Conservation (phyloP, 2,888 invertebrate species). For the Acanthopleura granulata region DNA sequence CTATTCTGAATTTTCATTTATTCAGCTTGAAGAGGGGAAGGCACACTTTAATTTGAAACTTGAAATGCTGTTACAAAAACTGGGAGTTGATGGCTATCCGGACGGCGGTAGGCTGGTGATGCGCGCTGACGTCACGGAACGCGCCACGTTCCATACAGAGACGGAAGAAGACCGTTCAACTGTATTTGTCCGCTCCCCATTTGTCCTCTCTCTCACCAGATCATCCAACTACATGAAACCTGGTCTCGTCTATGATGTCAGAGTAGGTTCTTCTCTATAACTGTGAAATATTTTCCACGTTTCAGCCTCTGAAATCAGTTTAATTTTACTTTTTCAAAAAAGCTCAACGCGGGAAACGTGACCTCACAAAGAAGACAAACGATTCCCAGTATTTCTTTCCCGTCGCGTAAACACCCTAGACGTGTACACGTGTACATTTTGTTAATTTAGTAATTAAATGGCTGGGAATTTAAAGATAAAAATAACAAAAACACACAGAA, state of each 20-base stretch:
- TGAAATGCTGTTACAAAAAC: background rate
- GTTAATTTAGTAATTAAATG: too few species aligned
- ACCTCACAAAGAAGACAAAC: too few species aligned
- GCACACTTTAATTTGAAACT: background rate
- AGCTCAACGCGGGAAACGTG: too few species aligned
- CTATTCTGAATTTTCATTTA: too few species aligned
- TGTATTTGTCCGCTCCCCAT: conserved; percentile 18
- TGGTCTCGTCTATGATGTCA: background rate
- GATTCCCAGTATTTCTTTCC: too few species aligned
- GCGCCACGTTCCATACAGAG: background rate
- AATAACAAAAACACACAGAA: too few species aligned
- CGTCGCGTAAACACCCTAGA: too few species aligned
- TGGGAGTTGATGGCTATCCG: background rate
- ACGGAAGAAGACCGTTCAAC: background rate
- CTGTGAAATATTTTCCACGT: too few species aligned
- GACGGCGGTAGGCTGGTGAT: background rate
- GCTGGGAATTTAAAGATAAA: too few species aligned
- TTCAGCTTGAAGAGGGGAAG: background rate
- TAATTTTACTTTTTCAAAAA: too few species aligned
- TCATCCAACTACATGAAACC: conserved; percentile 15
- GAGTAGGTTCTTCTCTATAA: background rate
- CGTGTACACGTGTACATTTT: too few species aligned
- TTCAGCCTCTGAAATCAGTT: too few species aligned
- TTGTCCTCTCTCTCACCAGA: background rate
- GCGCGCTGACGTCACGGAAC: conserved; percentile 7